Percentiles rank a stretch among this genome's conserved stretches.
Conservation (phyloP, 2,888 invertebrate species). For the Epiblema foenella region DNA sequence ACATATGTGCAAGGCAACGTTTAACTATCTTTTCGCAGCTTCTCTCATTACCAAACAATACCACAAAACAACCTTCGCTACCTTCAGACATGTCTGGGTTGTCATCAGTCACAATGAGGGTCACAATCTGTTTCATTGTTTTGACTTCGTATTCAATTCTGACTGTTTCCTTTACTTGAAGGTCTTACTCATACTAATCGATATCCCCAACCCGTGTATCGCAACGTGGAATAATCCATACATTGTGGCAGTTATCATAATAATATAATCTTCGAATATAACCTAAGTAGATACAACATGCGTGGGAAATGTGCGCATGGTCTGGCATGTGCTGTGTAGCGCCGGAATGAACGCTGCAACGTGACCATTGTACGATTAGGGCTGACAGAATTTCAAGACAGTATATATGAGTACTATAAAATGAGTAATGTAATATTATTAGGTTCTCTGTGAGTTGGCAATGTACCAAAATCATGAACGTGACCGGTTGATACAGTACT, state of each 20-base stretch:
- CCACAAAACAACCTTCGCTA: background rate
- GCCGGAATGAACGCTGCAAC: conserved; percentile 48
- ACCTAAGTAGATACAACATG: background rate
- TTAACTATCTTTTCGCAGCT: too few species aligned
- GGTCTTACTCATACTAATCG: conserved; percentile 8
- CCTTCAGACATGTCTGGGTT: background rate
- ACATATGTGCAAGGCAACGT: too few species aligned
- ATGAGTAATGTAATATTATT: background rate
- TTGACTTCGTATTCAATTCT: background rate
- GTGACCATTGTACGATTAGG: conserved; percentile 50
- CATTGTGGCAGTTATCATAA: conserved; percentile 13
- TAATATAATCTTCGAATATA: conserved; percentile 18
- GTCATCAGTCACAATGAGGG: background rate
- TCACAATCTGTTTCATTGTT: background rate
- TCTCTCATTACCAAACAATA: background rate
- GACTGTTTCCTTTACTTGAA: background rate
- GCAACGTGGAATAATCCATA: conserved; percentile 36
- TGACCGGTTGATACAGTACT: background rate
- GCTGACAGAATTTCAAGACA: conserved; percentile 40
- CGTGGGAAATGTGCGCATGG: conserved; percentile 51
- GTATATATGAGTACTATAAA: background rate
- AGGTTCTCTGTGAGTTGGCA: conserved; percentile 1
- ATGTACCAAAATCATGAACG: conserved; percentile 16
- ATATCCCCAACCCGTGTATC: conserved; percentile 14
- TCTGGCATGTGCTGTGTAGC: conserved; percentile 53